Percentiles rank a stretch among this genome's conserved stretches.
These are phyloP conservation scores for Danio tinwini DNA, from an alignment of 2,797 vertebrate genomes.

Conservation along the genomic window DNA sequence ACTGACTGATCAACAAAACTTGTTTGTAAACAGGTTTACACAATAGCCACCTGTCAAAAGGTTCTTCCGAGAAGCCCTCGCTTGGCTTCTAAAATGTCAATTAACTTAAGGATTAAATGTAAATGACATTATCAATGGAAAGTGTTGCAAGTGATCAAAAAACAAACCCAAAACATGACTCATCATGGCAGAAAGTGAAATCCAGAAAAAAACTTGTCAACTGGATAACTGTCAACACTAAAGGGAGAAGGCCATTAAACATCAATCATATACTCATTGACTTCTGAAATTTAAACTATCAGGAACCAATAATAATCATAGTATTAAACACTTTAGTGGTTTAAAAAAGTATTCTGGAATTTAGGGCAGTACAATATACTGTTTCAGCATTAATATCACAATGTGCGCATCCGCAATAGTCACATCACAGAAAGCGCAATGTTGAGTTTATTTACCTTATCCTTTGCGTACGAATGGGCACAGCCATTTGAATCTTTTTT, in stretches of 20 bases:
- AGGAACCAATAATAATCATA: neutral
- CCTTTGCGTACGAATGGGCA: too few relatives aligned
- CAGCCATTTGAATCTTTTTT: too few relatives aligned
- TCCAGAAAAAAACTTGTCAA: neutral
- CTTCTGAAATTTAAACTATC: too few relatives aligned
- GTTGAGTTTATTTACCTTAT: too few relatives aligned
- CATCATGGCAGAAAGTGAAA: neutral
- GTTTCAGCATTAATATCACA: too few relatives aligned
- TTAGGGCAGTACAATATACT: too few relatives aligned
- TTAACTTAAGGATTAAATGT: conserved; percentile 48
- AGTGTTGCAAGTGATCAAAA: conserved; percentile 36
- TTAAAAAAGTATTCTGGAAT: neutral
- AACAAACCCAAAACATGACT: conserved; percentile 25
- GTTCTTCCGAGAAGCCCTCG: conserved; percentile 46
- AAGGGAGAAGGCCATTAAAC: neutral
- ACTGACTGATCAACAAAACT: conserved; percentile 14
- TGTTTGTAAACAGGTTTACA: conserved; percentile 56
- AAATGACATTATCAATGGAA: conserved; percentile 32
- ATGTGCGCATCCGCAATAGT: too few relatives aligned
- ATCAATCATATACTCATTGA: neutral
- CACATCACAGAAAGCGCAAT: too few relatives aligned
- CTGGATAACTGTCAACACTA: neutral
- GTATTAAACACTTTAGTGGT: neutral
- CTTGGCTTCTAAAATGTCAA: conserved; percentile 41
- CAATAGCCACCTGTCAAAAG: conserved; percentile 29